A percentile compares a stretch with the other conserved stretches of the same genome.
Evolutionary conservation across 2,797 vertebrate species (phyloP).

Genomic region (Diglossa cyanea): DNA sequence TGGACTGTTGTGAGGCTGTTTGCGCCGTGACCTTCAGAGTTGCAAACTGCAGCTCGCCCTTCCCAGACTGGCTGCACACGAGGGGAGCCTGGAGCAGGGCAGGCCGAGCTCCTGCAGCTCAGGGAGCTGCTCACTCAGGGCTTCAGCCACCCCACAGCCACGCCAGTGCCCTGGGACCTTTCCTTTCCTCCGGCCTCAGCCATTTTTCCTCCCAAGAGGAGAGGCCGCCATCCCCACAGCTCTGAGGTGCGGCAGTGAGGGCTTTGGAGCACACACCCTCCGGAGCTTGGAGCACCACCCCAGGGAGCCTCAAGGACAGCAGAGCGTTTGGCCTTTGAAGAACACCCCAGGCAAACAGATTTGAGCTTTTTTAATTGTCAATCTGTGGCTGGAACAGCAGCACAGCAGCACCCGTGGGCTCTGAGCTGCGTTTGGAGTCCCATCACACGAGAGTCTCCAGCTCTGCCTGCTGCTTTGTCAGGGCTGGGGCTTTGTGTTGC

Average conservation of each 20-base stretch:
- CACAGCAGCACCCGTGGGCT: not conserved
- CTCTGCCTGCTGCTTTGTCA: not conserved
- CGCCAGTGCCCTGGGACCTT: not conserved
- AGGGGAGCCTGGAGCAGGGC: not conserved
- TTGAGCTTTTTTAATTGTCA: not conserved
- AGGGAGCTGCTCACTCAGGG: not conserved
- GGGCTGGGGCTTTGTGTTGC: not conserved
- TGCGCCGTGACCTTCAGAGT: not conserved
- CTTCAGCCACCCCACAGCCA: not conserved
- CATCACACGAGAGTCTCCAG: accelerated
- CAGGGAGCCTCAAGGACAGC: not conserved
- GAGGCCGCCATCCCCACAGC: accelerated
- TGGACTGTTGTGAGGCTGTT: not conserved
- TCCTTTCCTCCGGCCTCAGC: not conserved
- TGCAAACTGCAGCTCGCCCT: not conserved
- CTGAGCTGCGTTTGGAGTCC: not conserved
- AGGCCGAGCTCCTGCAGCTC: accelerated
- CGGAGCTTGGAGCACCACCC: not conserved
- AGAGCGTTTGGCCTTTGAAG: not conserved
- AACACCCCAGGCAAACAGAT: not conserved
- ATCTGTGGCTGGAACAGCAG: not conserved
- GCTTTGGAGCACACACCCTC: not conserved
- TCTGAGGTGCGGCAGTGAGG: not conserved
- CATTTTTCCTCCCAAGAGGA: not conserved
- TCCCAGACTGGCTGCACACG: not conserved